These are phyloP conservation scores for Balanococcus diminutus DNA, from an alignment of 2,888 invertebrate genomes.

Conservation along the genomic window DNA sequence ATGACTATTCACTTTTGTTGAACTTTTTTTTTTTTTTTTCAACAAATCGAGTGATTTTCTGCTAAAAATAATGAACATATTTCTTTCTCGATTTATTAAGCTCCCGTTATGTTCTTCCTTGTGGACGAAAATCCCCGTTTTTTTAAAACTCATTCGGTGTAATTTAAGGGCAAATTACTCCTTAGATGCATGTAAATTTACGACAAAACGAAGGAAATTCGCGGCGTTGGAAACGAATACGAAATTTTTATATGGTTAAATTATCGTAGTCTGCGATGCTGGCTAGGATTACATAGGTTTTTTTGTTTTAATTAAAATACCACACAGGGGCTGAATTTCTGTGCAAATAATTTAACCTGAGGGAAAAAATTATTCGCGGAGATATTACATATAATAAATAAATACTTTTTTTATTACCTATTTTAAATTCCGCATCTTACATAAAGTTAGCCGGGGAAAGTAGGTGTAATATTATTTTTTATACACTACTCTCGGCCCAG, in stretches of 20 bases:
- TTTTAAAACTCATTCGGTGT: neutral
- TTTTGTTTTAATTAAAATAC: slow-evolving; percentile 20
- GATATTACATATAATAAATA: slow-evolving; percentile 25
- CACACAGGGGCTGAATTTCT: neutral
- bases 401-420: slow-evolving; percentile 25
- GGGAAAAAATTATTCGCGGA: neutral
- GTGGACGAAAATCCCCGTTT: neutral
- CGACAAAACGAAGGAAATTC: neutral
- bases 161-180: neutral
- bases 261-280: neutral
- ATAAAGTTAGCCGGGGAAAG: slow-evolving; percentile 4
- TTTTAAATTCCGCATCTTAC: slow-evolving; percentile 34
- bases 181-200: neutral
- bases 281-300: neutral
- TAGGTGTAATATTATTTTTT: slow-evolving; percentile 38
- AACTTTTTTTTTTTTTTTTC: too few relatives aligned
- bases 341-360: neutral
- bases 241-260: slow-evolving; percentile 20
- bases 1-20: too few relatives aligned
- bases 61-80: too few relatives aligned
- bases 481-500: neutral
- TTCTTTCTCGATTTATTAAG: too few relatives aligned
- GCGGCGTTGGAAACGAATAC: neutral
- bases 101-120: neutral
- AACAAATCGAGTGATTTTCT: too few relatives aligned